phyloP scores from a whole-genome alignment of 2,113 vertebrate species.

The Empidonax traillii region DNA sequence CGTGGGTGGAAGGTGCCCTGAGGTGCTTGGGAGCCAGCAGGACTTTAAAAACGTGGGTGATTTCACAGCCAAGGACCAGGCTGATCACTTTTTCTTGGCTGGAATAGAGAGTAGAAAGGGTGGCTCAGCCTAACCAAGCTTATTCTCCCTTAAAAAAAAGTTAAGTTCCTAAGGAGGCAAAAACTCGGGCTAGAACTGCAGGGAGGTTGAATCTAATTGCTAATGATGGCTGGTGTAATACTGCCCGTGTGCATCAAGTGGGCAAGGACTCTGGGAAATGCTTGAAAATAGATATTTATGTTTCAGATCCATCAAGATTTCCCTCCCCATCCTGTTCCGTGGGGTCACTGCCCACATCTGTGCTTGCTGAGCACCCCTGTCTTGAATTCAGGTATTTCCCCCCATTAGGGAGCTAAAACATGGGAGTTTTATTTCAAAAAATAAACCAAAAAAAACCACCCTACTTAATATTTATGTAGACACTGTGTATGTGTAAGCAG shows the following conservation, averaged over 20 bases:
- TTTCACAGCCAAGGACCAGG: not conserved
- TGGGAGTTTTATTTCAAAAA: not conserved
- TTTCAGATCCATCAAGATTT: not conserved
- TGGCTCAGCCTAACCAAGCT: not conserved
- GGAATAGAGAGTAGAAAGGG: not conserved
- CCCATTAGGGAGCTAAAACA: not conserved
- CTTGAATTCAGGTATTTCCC: not conserved
- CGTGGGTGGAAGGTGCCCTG: not conserved
- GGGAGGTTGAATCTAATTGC: not conserved
- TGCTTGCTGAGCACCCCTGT: not conserved
- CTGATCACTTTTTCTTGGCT: not conserved
- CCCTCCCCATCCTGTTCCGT: fast-evolving
- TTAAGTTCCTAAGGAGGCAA: not conserved
- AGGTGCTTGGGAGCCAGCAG: not conserved
- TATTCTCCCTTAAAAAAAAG: not conserved
- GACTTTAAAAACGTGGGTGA: not conserved
- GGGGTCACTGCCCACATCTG: not conserved
- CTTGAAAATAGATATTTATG: not conserved
- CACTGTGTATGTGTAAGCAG: constrained; percentile 1
- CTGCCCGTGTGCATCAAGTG: not conserved
- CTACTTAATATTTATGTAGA: not conserved
- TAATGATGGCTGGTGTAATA: not conserved
- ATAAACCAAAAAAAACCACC: not conserved
- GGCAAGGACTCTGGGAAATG: not conserved
- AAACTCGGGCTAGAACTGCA: not conserved